phyloP scores from a whole-genome alignment of 2,797 vertebrate species.

The Ispidina picta region DNA sequence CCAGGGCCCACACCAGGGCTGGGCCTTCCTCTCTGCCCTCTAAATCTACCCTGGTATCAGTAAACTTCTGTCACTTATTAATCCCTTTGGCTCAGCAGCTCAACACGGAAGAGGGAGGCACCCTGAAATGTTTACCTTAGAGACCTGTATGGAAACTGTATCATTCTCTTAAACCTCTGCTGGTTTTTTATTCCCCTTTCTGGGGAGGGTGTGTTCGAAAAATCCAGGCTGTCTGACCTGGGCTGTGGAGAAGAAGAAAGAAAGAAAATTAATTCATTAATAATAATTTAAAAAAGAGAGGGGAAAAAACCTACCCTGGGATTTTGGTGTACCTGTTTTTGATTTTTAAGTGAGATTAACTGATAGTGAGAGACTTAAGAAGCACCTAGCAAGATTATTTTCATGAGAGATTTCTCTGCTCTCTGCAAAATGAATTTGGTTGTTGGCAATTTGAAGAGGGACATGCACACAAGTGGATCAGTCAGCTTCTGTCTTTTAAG shows the following conservation, averaged over 20 bases:
- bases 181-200: not conserved
- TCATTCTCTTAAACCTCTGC: not conserved
- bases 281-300: no score
- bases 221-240: accelerated
- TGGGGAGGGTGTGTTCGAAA: not conserved
- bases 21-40: not conserved
- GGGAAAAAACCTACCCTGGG: not conserved
- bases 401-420: not conserved
- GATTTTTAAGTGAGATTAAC: not conserved
- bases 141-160: slow-evolving; percentile 15
- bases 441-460: not conserved
- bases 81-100: not conserved
- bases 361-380: not conserved
- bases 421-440: not conserved
- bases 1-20: not conserved
- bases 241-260: no score
- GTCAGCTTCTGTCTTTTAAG: not conserved
- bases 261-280: not conserved
- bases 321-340: not conserved
- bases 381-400: not conserved
- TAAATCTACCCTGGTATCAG: slow-evolving; percentile 1
- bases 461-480: not conserved
- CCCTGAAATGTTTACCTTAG: not conserved
- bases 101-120: not conserved
- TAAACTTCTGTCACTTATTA: slow-evolving; percentile 16